Conservation (phyloP, 2,888 invertebrate species). For the Chrysolina haemoptera region DNA sequence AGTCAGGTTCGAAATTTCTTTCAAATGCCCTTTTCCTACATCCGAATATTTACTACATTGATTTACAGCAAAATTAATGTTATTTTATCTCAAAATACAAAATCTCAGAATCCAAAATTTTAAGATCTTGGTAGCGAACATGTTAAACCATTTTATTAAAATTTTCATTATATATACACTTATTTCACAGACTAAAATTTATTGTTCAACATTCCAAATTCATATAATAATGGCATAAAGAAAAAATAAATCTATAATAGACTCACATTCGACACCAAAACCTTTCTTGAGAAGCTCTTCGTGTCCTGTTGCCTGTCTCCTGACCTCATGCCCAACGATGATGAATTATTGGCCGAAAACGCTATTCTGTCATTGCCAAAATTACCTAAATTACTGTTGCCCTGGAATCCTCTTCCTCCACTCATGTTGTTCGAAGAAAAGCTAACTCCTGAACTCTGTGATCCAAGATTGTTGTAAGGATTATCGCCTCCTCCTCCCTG, state of each 20-base stretch:
- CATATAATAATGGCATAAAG: neutral
- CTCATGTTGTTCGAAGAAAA: constrained; percentile 23
- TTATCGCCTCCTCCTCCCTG: constrained; percentile 42
- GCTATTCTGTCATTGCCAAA: constrained; percentile 29
- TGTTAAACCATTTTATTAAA: too few relatives aligned
- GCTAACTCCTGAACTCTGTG: constrained; percentile 7
- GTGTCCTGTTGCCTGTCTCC: constrained; percentile 24
- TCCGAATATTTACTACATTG: too few relatives aligned
- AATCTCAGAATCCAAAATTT: too few relatives aligned
- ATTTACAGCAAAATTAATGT: too few relatives aligned
- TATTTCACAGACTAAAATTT: too few relatives aligned
- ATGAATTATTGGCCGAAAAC: constrained; percentile 9
- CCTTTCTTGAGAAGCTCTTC: constrained; percentile 46
- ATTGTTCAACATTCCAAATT: too few relatives aligned
- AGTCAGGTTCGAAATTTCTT: too few relatives aligned
- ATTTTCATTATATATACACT: too few relatives aligned
- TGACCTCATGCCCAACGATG: constrained; percentile 25
- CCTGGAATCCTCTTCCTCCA: constrained; percentile 30
- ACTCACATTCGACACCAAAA: constrained; percentile 45
- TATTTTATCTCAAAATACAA: too few relatives aligned
- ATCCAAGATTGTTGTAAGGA: constrained; percentile 20
- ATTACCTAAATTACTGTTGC: constrained; percentile 47
- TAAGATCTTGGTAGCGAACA: too few relatives aligned
- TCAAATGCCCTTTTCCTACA: too few relatives aligned
- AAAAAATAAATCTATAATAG: neutral